Conservation (phyloP, 2,797 vertebrate species). For the Champsocephalus esox region DNA sequence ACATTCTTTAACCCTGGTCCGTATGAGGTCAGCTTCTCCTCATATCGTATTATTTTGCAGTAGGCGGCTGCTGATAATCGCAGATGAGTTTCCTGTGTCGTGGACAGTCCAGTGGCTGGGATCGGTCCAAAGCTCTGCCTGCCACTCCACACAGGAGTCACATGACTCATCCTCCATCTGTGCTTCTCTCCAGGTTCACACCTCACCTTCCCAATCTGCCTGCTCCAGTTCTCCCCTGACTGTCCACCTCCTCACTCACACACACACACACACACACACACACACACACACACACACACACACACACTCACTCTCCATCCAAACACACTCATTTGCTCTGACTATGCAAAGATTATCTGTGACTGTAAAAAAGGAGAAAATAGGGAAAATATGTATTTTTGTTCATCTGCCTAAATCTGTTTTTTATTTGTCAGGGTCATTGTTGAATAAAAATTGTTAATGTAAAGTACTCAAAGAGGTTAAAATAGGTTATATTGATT, state of each 20-base stretch:
- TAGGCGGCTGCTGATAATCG: conserved; percentile 25
- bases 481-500: conserved; percentile 58
- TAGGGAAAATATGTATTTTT: conserved; percentile 23
- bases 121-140: conserved; percentile 54
- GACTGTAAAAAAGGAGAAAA: conserved; percentile 21
- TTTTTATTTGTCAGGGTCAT: conserved; percentile 39
- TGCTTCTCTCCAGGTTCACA: conserved; percentile 74
- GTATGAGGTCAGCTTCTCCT: conserved; percentile 13
- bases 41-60: conserved; percentile 5
- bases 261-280: conserved; percentile 1
- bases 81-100: conserved; percentile 30
- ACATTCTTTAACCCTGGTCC: conserved; percentile 20
- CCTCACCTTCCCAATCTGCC: conserved; percentile 74
- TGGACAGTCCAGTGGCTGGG: conserved; percentile 40
- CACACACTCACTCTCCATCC: conserved; percentile 20
- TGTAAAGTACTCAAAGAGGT: conserved; percentile 50
- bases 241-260: conserved; percentile 44
- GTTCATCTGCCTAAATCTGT: conserved; percentile 33
- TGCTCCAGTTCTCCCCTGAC: conserved; percentile 43
- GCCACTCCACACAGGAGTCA: conserved; percentile 66
- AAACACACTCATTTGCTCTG: conserved; percentile 37
- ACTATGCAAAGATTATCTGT: conserved; percentile 61
- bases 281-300: too few species aligned
- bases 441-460: conserved; percentile 57
- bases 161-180: conserved; percentile 80